Evolutionary conservation across 2,797 vertebrate species (phyloP), one percentile per base, ranked within the genome.

Genomic region (Philypnodon macrostomus): DNA sequence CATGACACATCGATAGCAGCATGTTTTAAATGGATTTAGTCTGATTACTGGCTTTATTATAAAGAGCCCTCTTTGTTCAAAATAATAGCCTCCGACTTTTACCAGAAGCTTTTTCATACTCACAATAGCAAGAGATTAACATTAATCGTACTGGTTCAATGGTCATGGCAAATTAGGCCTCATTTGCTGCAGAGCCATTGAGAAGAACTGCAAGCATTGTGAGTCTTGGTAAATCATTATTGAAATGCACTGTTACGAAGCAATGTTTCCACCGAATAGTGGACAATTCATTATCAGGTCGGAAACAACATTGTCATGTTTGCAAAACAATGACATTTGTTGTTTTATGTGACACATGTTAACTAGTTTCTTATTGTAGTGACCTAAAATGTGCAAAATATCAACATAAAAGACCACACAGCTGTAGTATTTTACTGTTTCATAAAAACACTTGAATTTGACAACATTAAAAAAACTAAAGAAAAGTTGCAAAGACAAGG

Each of bases 181-280:
- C 67, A 79, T 75, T 85, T 77, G 57, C 66, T 54, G 37, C 60
- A 63, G 59, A 73, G 55, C 53, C 53, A 54, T 70, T 79, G 73
- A 58, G 48, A 80, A 63, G 44, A 73, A 64, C 35, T 70, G 54
- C 48, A 63, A 57, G 44, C 65, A 65, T 46, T 19, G 52, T 48
- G n/a, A n/a, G 56, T 30, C 27, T 75, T 54, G 56, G 47, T 53
- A 52, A 53, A 72, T 71, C 49, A 58, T 62, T 76, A 62, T 45
- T 65, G 44, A 65, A 71, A 67, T 70, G 56, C 50, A 39, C 46
- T 58, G 51, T 56, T 36, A 31, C 60, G 48, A 30, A 11, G 31
- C 47, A 58, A 61, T 74, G 58, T 63, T 66, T 75, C 57, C 55
- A 61, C 39, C 54, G 18, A 33, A 46, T 38, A 45, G 47, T 40